Evolutionary conservation across 2,888 invertebrate genomes (phyloP).

Genomic region (Eubasilissa splendida): DNA sequence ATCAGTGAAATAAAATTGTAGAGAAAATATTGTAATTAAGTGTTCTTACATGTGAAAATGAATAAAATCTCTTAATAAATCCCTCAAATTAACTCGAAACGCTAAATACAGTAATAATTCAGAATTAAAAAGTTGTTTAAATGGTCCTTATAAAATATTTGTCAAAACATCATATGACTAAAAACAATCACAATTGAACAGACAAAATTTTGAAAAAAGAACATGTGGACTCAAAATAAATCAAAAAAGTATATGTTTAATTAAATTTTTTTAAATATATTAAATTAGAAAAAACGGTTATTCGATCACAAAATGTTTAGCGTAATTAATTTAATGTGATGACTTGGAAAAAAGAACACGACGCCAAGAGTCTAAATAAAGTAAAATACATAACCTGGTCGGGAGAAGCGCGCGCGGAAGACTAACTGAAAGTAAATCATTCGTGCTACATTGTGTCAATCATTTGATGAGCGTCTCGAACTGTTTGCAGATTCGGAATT

Average conservation of each 20-base stretch:
- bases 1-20: no score
- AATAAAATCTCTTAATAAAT: background rate
- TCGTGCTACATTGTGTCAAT: conserved; percentile 14
- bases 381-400: conserved; percentile 14
- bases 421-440: background rate
- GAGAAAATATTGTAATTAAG: no score
- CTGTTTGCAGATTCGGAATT: conserved; percentile 39
- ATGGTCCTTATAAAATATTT: conserved; percentile 10
- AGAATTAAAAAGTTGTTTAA: background rate
- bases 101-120: background rate
- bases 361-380: background rate
- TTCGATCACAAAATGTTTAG: background rate
- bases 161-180: background rate
- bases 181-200: background rate
- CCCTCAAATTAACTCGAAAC: background rate
- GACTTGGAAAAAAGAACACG: conserved; percentile 6
- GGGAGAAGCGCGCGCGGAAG: background rate
- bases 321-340: background rate
- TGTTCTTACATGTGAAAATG: no score
- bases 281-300: background rate
- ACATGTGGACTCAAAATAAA: conserved; percentile 6
- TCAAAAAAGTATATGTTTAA: background rate
- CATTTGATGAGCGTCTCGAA: background rate
- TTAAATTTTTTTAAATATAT: background rate
- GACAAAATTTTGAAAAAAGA: conserved; percentile 16